phyloP scores from a whole-genome alignment of 2,113 vertebrate genomes.

The Toxotes chatareus region DNA sequence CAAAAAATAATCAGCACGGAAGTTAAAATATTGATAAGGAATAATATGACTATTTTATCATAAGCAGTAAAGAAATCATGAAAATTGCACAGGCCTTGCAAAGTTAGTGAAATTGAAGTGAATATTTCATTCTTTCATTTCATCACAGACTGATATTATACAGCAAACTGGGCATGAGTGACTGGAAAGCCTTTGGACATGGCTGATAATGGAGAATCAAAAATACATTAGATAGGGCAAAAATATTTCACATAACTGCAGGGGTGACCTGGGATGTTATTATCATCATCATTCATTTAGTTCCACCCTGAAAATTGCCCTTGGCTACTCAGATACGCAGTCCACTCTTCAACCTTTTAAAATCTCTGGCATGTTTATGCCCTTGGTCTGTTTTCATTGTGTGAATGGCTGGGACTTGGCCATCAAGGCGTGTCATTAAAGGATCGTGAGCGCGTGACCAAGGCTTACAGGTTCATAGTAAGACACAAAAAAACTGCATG shows the following conservation, averaged over 20 bases:
- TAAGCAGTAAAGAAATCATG: slow-evolving; percentile 48
- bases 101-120: slow-evolving; percentile 56
- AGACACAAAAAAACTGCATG: slow-evolving; percentile 15
- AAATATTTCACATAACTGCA: slow-evolving; percentile 54
- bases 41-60: slow-evolving; percentile 65
- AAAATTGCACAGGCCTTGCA: slow-evolving; percentile 50
- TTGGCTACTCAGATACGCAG: slow-evolving; percentile 57
- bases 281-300: slow-evolving; percentile 72
- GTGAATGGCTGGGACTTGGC: slow-evolving; percentile 4
- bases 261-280: slow-evolving; percentile 62
- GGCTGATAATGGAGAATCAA: slow-evolving; percentile 55
- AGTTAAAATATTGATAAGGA: slow-evolving; percentile 70
- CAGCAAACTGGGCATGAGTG: slow-evolving; percentile 26
- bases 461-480: slow-evolving; percentile 26
- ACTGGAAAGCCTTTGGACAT: slow-evolving; percentile 31
- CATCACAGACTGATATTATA: slow-evolving; percentile 37
- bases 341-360: slow-evolving; percentile 60
- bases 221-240: slow-evolving; percentile 56
- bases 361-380: slow-evolving; percentile 60
- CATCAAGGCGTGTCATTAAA: slow-evolving; percentile 37
- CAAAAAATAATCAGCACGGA: slow-evolving; percentile 27
- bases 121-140: slow-evolving; percentile 67
- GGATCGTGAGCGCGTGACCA: slow-evolving; percentile 30
- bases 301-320: slow-evolving; percentile 60
- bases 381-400: slow-evolving; percentile 38